Evolutionary conservation across 2,888 invertebrate species (phyloP).

Genomic region (Prosapia bicincta): DNA sequence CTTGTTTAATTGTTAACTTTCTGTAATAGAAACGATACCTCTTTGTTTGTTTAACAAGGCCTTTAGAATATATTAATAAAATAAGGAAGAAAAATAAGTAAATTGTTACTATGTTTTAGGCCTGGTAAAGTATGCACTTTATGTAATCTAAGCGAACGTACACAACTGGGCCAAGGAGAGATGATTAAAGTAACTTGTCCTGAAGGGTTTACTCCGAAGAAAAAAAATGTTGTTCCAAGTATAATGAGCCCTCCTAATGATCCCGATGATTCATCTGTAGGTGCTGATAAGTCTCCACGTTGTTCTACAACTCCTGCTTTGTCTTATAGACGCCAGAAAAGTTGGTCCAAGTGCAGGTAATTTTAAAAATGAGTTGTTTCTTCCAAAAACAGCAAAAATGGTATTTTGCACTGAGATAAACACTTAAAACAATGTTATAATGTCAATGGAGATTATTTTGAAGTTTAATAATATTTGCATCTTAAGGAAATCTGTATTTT

Average conservation of each 20-base stretch:
- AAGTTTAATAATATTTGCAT: too few relatives aligned
- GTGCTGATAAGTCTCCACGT: slow-evolving; percentile 40
- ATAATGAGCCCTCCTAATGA: slow-evolving; percentile 45
- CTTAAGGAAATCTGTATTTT: too few relatives aligned
- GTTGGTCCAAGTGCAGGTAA: slow-evolving; percentile 68
- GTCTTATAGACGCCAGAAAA: slow-evolving; percentile 69
- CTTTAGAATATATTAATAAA: too few relatives aligned
- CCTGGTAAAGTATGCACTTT: slow-evolving; percentile 86
- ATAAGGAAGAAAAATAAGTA: too few relatives aligned
- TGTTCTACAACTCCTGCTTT: slow-evolving; percentile 55
- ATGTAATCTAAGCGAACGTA: slow-evolving; percentile 87
- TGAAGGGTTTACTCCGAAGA: slow-evolving; percentile 60
- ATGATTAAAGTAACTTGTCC: slow-evolving; percentile 64
- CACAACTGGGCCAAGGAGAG: slow-evolving; percentile 91
- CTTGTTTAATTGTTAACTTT: too few relatives aligned
- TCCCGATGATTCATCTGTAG: slow-evolving; percentile 44
- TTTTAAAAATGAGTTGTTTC: too few relatives aligned
- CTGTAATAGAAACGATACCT: too few relatives aligned
- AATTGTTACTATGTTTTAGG: slow-evolving; percentile 57
- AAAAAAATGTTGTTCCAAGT: slow-evolving; percentile 43
- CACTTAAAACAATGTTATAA: too few relatives aligned
- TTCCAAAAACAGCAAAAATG: too few relatives aligned
- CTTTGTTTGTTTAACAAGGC: too few relatives aligned
- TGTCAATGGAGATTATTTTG: too few relatives aligned
- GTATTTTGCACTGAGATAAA: too few relatives aligned